Base-by-base conservation (phyloP, 2,888 invertebrate species). In the Dynastes grantii region DNA sequence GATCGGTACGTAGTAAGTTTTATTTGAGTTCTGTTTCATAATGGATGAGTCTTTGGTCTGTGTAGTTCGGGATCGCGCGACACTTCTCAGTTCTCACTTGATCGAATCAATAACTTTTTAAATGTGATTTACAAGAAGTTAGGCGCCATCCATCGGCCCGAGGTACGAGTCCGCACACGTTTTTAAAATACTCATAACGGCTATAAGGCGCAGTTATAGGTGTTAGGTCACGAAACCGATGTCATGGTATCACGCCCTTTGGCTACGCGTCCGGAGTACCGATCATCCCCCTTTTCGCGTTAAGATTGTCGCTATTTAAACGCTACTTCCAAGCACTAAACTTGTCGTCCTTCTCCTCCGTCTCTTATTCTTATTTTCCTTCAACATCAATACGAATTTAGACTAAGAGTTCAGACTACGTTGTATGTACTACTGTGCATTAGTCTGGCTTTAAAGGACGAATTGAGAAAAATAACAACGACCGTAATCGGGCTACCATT, bases 151-250 rank as follows among this genome's bases (percentile, higher is more conserved):
- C n/a, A 55, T 11, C 32, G 55, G 16, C 16, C 37, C 6, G 22
- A 22, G 45, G 9, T 27, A 29, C 64, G 29, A 64, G 37, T 64
- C 64, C n/a, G 71, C 73, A 76, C 82, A 82, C 83, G 82, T 82
- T 78, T 67, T 76, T 78, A 76, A 79, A 81, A 81, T 80, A 83
- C 82, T 81, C 81, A 82, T 83, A 83, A 82, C 80, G 79, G 78
- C 78, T 78, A 81, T 81, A 80, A 81, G 78, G 75, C 78, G 79
- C 79, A 78, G 80, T 81, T 82, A 82, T 80, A 81, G 80, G 81
- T 81, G 80, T 81, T 49, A 79, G 76, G 79, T 81, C 83, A 80
- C 82, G 80, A 80, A 79, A 77, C 75, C 78, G 80, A 79, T 80
- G 80, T 81, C 81, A 81, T 79, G 77, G 77, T 79, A 81, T 81